phyloP scores from a whole-genome alignment of 1,140 invertebrate species.

The Heliconius nattereri region DNA sequence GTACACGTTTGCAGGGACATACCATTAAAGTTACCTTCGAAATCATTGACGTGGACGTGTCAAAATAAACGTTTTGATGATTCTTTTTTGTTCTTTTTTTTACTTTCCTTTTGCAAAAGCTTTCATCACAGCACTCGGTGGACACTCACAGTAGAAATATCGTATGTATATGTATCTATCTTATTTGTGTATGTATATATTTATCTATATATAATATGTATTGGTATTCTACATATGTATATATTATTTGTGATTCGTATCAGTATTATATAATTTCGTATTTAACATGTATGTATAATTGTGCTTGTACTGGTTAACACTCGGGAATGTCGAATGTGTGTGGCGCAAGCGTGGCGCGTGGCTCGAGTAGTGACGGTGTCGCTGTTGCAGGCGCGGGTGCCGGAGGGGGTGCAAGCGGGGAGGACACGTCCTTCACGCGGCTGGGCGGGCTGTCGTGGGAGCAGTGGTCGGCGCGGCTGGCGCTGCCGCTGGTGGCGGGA shows the following conservation, averaged over 20 bases:
- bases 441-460: slow-evolving; percentile 86
- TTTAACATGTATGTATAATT: slow-evolving; percentile 50
- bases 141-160: slow-evolving; percentile 73
- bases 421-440: slow-evolving; percentile 84
- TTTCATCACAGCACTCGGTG: slow-evolving; percentile 79
- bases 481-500: slow-evolving; percentile 80
- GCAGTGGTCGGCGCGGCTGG: slow-evolving; percentile 83
- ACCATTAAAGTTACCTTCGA: slow-evolving; percentile 22
- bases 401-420: slow-evolving; percentile 65
- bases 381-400: slow-evolving; percentile 33
- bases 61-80: slow-evolving; percentile 70
- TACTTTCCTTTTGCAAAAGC: slow-evolving; percentile 69
- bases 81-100: slow-evolving; percentile 70
- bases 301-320: slow-evolving; percentile 61
- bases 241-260: not conserved
- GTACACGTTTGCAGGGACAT: slow-evolving; percentile 37
- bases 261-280: not conserved
- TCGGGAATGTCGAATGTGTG: slow-evolving; percentile 55
- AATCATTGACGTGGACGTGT: slow-evolving; percentile 38
- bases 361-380: slow-evolving; percentile 28
- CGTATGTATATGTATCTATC: slow-evolving; percentile 49
- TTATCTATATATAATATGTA: slow-evolving; percentile 38
- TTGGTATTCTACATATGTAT: not conserved
- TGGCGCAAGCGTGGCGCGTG: slow-evolving; percentile 44
- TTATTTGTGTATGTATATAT: slow-evolving; percentile 45